Conservation (phyloP, 2,888 invertebrate species). For the Aricia artaxerxes region DNA sequence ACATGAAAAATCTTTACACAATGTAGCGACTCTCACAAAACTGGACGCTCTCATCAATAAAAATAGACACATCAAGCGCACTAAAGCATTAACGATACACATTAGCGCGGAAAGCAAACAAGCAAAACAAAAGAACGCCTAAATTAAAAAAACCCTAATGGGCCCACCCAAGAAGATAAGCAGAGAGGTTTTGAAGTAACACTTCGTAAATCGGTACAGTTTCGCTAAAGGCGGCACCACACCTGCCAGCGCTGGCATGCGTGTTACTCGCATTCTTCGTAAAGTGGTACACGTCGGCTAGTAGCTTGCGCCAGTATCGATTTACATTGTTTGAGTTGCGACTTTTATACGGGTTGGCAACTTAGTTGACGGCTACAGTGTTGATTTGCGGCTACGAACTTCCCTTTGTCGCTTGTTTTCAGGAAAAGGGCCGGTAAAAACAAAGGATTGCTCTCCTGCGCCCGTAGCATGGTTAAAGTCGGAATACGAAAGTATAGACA, state of each 20-base stretch:
- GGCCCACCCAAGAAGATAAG: constrained; percentile 74
- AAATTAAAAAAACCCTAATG: constrained; percentile 70
- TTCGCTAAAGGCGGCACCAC: constrained; percentile 48
- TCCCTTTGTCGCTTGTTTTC: neutral
- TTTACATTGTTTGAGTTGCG: constrained; percentile 16
- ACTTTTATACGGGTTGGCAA: neutral
- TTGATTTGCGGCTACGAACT: neutral
- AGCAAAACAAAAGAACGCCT: constrained; percentile 47
- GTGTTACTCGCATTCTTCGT: constrained; percentile 14
- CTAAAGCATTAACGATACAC: constrained; percentile 29
- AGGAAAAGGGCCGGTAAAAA: neutral
- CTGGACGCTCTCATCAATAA: neutral
- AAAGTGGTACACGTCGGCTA: constrained; percentile 5
- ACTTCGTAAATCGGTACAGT: constrained; percentile 68
- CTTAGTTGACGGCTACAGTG: neutral
- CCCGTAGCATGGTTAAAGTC: too few relatives aligned
- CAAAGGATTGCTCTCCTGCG: neutral
- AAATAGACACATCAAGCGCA: constrained; percentile 32
- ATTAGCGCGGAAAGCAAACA: constrained; percentile 46
- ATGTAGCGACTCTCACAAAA: neutral
- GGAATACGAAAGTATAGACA: too few relatives aligned
- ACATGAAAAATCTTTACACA: neutral
- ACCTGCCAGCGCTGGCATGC: constrained; percentile 8
- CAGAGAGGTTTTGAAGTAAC: constrained; percentile 67
- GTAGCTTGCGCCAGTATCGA: neutral